These are phyloP conservation scores for Andrena chrysosceles DNA, from an alignment of 2,888 invertebrate genomes.

Conservation along the genomic window DNA sequence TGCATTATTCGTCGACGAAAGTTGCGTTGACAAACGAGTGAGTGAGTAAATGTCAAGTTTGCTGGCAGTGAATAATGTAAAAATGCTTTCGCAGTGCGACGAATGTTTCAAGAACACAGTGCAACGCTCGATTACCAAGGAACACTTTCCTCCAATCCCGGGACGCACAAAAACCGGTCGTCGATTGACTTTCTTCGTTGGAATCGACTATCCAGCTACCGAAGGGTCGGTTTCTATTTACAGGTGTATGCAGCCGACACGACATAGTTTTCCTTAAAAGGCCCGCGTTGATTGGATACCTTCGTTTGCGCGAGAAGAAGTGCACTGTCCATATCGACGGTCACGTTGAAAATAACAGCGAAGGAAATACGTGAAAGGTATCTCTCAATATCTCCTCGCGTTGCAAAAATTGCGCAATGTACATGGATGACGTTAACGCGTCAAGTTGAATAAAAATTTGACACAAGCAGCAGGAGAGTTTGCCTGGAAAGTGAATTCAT, in stretches of 20 bases:
- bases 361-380: background rate
- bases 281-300: constrained; percentile 59
- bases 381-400: background rate
- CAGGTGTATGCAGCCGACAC: constrained; percentile 42
- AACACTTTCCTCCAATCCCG: constrained; percentile 38
- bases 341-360: constrained; percentile 20
- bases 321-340: constrained; percentile 13
- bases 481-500: background rate
- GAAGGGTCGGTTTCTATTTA: constrained; percentile 61
- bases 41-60: constrained; percentile 3
- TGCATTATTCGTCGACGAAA: background rate
- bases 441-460: background rate
- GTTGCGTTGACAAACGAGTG: background rate
- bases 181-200: constrained; percentile 57
- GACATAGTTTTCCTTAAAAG: constrained; percentile 68
- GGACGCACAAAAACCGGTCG: constrained; percentile 20
- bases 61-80: too few relatives aligned
- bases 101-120: background rate
- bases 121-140: background rate
- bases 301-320: constrained; percentile 43
- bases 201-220: constrained; percentile 27
- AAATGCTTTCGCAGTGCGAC: background rate
- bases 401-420: background rate
- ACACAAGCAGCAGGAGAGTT: background rate
- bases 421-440: background rate